These are phyloP conservation scores for Aproaerema taeniolella DNA, from an alignment of 2,888 invertebrate species.

Conservation along the genomic window DNA sequence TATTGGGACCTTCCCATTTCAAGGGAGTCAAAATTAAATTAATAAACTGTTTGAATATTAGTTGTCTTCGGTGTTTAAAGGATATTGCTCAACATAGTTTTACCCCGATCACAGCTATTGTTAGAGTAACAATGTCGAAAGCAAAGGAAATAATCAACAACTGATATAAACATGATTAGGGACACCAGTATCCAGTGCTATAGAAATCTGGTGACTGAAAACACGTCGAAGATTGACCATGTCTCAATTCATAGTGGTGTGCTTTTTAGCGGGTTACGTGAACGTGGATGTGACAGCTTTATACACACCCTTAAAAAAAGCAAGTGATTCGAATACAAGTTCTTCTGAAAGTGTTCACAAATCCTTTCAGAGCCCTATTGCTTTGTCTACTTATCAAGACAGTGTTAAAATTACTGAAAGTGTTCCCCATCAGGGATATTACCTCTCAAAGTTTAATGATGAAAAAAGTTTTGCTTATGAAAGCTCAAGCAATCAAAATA, in stretches of 20 bases:
- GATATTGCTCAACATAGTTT: constrained; percentile 50
- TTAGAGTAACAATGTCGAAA: constrained; percentile 46
- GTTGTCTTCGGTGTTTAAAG: constrained; percentile 26
- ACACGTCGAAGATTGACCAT: constrained; percentile 41
- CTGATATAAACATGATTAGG: constrained; percentile 52
- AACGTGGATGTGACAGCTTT: not conserved
- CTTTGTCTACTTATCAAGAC: not conserved
- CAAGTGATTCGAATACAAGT: constrained; percentile 31
- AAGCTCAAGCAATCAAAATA: too few relatives aligned
- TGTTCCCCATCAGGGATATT: not conserved
- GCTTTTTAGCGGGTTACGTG: constrained; percentile 29
- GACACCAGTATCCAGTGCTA: constrained; percentile 47
- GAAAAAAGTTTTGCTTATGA: not conserved
- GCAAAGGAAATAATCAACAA: constrained; percentile 44
- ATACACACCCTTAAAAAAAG: constrained; percentile 33
- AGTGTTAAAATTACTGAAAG: not conserved
- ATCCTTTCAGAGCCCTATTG: not conserved
- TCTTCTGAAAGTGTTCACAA: constrained; percentile 11
- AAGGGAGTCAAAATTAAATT: too few relatives aligned
- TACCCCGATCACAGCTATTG: constrained; percentile 41
- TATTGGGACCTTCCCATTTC: too few relatives aligned
- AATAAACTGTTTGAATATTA: constrained; percentile 16
- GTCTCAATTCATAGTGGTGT: constrained; percentile 34
- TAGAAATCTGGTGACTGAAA: constrained; percentile 24
- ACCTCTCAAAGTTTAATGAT: not conserved